These are phyloP conservation scores for Echinometra lucunter DNA, from an alignment of 53 echinoderm and acorn worm genomes.

Conservation along the genomic window DNA sequence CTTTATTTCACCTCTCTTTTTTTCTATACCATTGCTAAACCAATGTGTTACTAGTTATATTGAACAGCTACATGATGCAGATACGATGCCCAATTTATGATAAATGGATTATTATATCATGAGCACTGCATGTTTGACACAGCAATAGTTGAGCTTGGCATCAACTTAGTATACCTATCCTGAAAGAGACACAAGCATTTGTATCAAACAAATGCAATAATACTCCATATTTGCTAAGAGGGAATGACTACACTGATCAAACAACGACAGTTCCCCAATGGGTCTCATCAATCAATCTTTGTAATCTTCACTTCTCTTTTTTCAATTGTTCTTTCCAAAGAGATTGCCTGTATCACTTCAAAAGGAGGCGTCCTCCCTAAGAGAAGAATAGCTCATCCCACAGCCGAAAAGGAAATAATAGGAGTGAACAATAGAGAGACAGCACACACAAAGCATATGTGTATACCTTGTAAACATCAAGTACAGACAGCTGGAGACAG, in stretches of 20 bases:
- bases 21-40: background rate
- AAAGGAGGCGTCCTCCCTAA: conserved; percentile 32
- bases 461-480: conserved; percentile 66
- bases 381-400: conserved; percentile 33
- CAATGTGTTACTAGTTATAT: background rate
- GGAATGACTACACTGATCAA: conserved; percentile 26
- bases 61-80: background rate
- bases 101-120: background rate
- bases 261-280: background rate
- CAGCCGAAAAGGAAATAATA: conserved; percentile 13
- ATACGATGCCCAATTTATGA: background rate
- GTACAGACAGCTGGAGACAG: conserved; percentile 68
- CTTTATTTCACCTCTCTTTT: background rate
- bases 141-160: background rate
- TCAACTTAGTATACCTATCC: conserved; percentile 5
- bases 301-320: conserved; percentile 50
- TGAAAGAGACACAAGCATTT: conserved; percentile 13
- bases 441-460: background rate
- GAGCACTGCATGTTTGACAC: conserved; percentile 3
- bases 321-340: conserved; percentile 3
- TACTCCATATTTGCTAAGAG: conserved; percentile 45
- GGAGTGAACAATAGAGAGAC: conserved; percentile 8
- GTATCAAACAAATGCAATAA: conserved; percentile 30
- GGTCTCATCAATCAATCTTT: conserved; percentile 52
- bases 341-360: conserved; percentile 45